Conservation (phyloP, 1,140 invertebrate genomes). For the Eupristina koningsbergeri region DNA sequence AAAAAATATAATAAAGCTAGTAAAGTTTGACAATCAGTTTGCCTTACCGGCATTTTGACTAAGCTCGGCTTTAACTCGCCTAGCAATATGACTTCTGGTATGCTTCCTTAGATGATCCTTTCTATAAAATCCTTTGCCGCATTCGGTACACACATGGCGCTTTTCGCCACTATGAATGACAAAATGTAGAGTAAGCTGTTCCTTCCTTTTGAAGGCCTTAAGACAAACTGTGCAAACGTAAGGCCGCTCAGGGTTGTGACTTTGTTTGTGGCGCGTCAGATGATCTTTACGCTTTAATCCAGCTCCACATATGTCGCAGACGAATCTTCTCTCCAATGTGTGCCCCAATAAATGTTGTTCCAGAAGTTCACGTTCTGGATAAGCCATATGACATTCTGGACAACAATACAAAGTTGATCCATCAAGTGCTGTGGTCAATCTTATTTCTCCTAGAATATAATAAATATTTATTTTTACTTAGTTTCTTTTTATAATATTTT, state of each 20-base stretch:
- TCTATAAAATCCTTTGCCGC: conserved; percentile 83
- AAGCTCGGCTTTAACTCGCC: conserved; percentile 87
- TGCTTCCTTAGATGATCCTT: conserved; percentile 79
- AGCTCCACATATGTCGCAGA: conserved; percentile 89
- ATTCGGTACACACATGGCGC: conserved; percentile 87
- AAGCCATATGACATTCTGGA: conserved; percentile 89
- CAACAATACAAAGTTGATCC: conserved; percentile 88
- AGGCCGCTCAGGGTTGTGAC: conserved; percentile 85
- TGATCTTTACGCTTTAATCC: conserved; percentile 88
- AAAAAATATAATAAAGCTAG: no score
- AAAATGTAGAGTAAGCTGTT: conserved; percentile 87
- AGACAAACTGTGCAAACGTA: conserved; percentile 88
- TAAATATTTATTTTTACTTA: background rate
- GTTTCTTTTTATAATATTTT: no score
- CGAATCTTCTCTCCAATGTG: conserved; percentile 84
- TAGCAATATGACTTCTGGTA: conserved; percentile 85
- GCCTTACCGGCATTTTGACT: conserved; percentile 75
- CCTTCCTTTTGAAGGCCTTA: conserved; percentile 89
- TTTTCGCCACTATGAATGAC: conserved; percentile 91
- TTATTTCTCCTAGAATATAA: conserved; percentile 79
- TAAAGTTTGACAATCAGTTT: background rate
- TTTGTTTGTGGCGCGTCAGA: conserved; percentile 85
- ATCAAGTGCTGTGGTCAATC: conserved; percentile 85
- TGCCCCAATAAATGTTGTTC: conserved; percentile 88
- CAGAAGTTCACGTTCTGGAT: conserved; percentile 84